Evolutionary conservation across 2,888 invertebrate species (phyloP).

Genomic region (Apodemia zela): DNA sequence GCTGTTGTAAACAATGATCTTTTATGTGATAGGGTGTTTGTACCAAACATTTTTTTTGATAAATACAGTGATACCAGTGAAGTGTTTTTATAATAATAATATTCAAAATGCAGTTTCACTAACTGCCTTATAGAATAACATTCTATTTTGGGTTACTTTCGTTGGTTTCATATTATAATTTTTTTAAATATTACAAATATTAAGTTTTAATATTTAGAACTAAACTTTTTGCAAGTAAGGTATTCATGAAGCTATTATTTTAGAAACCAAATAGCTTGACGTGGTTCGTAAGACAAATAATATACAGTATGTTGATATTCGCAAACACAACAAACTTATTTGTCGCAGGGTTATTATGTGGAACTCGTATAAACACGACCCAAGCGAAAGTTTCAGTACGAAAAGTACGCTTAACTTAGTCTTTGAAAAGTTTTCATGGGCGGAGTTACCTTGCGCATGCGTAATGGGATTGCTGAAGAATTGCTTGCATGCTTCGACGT

Average conservation of each 20-base stretch:
- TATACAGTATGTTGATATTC: not conserved
- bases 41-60: no score
- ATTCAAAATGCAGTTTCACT: no score
- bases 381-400: slow-evolving; percentile 30
- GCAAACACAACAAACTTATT: not conserved
- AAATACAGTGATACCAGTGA: no score
- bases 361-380: not conserved
- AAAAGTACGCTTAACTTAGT: slow-evolving; percentile 37
- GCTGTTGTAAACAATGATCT: no score
- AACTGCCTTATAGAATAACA: no score
- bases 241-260: not conserved
- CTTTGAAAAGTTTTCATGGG: slow-evolving; percentile 61
- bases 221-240: no score
- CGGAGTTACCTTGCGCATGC: slow-evolving; percentile 59
- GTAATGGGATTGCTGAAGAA: slow-evolving; percentile 55
- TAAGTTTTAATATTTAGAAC: no score
- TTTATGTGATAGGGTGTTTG: no score
- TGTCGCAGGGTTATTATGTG: not conserved
- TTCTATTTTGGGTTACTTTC: no score
- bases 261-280: not conserved
- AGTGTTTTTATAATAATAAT: no score
- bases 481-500: slow-evolving; percentile 57
- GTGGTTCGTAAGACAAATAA: not conserved
- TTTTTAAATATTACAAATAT: no score
- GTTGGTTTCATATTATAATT: no score